Evolutionary conservation across 2,797 vertebrate genomes (phyloP), one percentile per base, ranked within the genome.

Genomic region (Catharus ustulatus): DNA sequence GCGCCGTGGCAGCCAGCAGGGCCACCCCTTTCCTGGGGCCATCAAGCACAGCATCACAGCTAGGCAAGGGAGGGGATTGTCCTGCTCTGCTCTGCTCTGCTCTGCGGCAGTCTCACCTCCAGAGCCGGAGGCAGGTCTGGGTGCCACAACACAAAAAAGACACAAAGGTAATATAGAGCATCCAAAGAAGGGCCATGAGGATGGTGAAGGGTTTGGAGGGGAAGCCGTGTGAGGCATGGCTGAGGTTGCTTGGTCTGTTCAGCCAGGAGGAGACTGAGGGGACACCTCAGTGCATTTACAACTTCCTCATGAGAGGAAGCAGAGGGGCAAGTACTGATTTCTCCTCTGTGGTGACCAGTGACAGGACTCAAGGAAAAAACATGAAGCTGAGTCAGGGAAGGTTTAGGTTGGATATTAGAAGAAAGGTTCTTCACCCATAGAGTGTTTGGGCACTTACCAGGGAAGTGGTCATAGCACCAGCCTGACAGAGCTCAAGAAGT

Each of bases 1-100:
- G 32, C 32, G 48, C 42, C n/a, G 22, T 54, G 62, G 8, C 10
- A 81, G 18, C 30, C 68, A 48, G 61, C 8, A 81, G 34, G 5
- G 46, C 20, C 45, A 51, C 13, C 4, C 0, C 0, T 51, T 32
- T n/a, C 52, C 38, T 20, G 15, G 9, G 43, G 5, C 5, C 36
- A 13, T 78, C 58, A 49, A 38, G 23, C 13, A 1, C 17, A 59
- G 52, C 40, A 66, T 46, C 4, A 1, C 19, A 73, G 38, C 24
- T 0, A 0, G 46, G 26, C 2, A 17, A 67, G 54, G 40, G 34
- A 67, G 40, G 17, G 20, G 38, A 42, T 11, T 67, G 54, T 81
- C 30, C 85, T 0, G 0, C 40, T 30, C 85, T 0, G 0, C 40
- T 54, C 40, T 88, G 52, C 36, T 38, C 36, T 10, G 36, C 36